phyloP scores from a whole-genome alignment of 2,797 vertebrate genomes.

The Centroberyx gerrardi region DNA sequence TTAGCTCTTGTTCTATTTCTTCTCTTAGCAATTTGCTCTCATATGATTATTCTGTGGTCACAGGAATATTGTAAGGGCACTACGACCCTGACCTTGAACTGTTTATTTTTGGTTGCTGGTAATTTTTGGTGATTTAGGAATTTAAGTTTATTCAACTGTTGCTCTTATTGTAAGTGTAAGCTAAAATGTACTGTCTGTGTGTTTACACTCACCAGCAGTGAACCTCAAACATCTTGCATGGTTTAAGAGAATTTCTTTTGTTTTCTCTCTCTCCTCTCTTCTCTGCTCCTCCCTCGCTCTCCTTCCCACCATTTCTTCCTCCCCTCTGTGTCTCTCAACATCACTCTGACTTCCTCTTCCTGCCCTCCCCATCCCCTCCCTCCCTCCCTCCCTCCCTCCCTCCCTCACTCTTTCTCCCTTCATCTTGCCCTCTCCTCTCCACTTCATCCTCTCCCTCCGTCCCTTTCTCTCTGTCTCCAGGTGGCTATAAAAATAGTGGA shows the following conservation, averaged over 20 bases:
- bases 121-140: slow-evolving; percentile 14
- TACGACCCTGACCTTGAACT: neutral
- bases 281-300: neutral
- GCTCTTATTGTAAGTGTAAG: slow-evolving; percentile 5
- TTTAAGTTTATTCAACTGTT: no score
- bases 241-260: neutral
- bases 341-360: neutral
- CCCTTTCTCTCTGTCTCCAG: slow-evolving; percentile 77
- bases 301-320: neutral
- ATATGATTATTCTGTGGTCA: slow-evolving; percentile 27
- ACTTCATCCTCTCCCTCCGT: slow-evolving; percentile 33
- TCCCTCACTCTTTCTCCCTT: neutral
- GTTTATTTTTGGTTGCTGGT: slow-evolving; percentile 12
- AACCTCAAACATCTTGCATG: neutral
- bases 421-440: slow-evolving; percentile 2
- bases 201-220: neutral
- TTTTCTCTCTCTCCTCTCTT: neutral
- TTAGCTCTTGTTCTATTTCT: slow-evolving; percentile 1
- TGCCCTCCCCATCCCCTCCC: neutral
- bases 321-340: neutral
- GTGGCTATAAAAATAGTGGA: slow-evolving; percentile 99
- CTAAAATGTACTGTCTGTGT: slow-evolving; percentile 10
- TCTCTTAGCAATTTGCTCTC: slow-evolving; percentile 16
- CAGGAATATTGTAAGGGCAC: slow-evolving; percentile 1
- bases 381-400: neutral